phyloP scores from a whole-genome alignment of 2,888 invertebrate genomes.

The Cheilosia impressa region DNA sequence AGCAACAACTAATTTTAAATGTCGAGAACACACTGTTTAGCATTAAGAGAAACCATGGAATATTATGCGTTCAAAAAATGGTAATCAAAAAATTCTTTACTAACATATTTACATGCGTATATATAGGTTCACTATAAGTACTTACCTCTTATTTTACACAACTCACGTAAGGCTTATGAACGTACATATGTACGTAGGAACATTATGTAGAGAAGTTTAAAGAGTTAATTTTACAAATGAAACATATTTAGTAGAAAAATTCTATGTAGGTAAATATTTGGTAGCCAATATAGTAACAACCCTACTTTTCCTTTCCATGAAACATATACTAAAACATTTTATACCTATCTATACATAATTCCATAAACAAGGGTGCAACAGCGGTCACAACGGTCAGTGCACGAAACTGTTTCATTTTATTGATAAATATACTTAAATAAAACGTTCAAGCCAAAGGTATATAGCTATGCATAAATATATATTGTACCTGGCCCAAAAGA shows the following conservation, averaged over 20 bases:
- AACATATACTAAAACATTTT: not conserved
- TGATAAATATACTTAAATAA: slow-evolving; percentile 14
- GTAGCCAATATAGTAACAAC: not conserved
- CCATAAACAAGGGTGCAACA: slow-evolving; percentile 51
- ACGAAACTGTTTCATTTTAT: slow-evolving; percentile 40
- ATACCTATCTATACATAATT: slow-evolving; percentile 4
- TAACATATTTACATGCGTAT: too few species aligned
- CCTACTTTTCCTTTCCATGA: not conserved
- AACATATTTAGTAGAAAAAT: not conserved
- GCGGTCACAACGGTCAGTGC: slow-evolving; percentile 62
- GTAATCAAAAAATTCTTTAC: too few species aligned
- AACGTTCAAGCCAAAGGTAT: slow-evolving; percentile 11
- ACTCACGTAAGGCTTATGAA: too few species aligned
- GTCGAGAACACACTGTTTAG: too few species aligned
- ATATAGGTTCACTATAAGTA: too few species aligned
- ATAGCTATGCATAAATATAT: not conserved
- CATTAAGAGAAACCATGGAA: too few species aligned
- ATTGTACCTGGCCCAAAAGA: not conserved
- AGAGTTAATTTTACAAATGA: not conserved
- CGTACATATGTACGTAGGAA: too few species aligned
- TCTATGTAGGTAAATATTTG: slow-evolving; percentile 5
- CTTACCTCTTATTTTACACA: too few species aligned
- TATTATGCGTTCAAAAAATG: too few species aligned
- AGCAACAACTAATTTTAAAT: too few species aligned
- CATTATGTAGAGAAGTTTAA: too few species aligned